Evolutionary conservation across 2,113 vertebrate species (phyloP), one percentile per base, ranked within the genome.

Genomic region (Poecile atricapillus): DNA sequence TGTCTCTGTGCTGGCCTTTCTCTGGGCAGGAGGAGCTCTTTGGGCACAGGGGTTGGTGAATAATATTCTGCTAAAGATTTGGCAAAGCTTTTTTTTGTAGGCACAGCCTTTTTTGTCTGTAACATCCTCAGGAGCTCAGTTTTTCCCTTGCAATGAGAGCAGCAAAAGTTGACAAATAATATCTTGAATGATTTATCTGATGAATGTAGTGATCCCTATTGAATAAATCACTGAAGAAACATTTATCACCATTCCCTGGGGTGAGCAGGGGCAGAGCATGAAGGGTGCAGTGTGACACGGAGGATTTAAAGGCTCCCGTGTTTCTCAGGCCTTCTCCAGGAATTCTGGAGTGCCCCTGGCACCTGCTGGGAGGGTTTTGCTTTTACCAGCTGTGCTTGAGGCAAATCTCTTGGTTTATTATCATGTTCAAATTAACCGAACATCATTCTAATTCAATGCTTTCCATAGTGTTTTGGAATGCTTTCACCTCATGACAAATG

Each of bases 121-220:
- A 35, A 64, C 23, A 2, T 74, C 49, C 74, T 86, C n/a, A 11
- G 67, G 53, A 94, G 65, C 85, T 94, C 80, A 10, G 9, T 83
- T 80, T 89, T 80, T 78, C 75, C 74, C 49, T 83, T 89, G 76
- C 53, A 75, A 24, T 33, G 31, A 23, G 27, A 93, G 56, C 73
- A 73, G 73, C 25, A 49, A 35, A 95, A 90, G 47, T 88, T 93
- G 76, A 89, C 56, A 89, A 93, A 95, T 71, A 93, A 46, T 41
- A 30, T 33, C 43, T 74, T 83, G 31, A 93, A 92, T 93, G 75
- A 93, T 93, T 93, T 94, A 89, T 65, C 91, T 81, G 92, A 94
- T 93, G 68, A 91, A 89, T 87, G 79, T 81, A 70, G 65, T 71
- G 60, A 68, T 89, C 77, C 58, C 81, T 88, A 77, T 79, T 75